Percentiles rank a stretch among this genome's conserved stretches.
These are phyloP conservation scores for Phylloscopus collybita DNA, from an alignment of 2,797 vertebrate genomes.

Conservation along the genomic window DNA sequence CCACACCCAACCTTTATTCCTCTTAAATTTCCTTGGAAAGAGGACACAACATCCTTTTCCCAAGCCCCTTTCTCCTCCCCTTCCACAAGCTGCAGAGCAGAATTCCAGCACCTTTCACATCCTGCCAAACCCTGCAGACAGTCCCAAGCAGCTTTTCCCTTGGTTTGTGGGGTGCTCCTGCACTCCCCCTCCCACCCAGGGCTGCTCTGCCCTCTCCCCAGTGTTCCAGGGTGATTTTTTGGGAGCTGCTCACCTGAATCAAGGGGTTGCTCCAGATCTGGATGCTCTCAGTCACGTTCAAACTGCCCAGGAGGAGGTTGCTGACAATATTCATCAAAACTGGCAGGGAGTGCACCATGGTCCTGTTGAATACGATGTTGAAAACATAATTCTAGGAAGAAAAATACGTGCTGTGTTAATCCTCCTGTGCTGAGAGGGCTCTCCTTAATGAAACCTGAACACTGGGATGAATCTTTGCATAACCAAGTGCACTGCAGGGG, in stretches of 20 bases:
- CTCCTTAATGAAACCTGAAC: background rate
- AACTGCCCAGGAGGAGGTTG: slow-evolving; percentile 86
- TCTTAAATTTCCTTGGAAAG: background rate
- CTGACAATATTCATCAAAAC: slow-evolving; percentile 91
- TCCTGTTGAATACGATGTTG: slow-evolving; percentile 87
- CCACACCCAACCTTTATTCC: background rate
- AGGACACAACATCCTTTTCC: background rate
- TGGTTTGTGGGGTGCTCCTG: fast-evolving
- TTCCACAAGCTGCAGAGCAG: background rate
- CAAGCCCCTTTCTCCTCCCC: background rate
- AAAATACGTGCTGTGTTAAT: background rate
- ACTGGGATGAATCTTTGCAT: background rate
- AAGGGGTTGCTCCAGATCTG: slow-evolving; percentile 92
- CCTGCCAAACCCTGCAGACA: background rate
- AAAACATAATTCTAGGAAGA: slow-evolving; percentile 84
- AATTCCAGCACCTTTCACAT: background rate
- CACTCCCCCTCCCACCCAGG: background rate
- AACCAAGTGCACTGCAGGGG: background rate
- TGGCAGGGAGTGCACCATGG: slow-evolving; percentile 91
- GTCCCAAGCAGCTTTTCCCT: background rate
- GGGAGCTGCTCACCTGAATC: slow-evolving; percentile 84
- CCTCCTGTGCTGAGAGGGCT: background rate
- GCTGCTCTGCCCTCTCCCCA: background rate
- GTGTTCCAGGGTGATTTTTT: background rate
- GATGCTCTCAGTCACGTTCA: slow-evolving; percentile 86